Evolutionary conservation across 1,140 invertebrate species (phyloP), one percentile per base, ranked within the genome.

Genomic region (Diprion similis): DNA sequence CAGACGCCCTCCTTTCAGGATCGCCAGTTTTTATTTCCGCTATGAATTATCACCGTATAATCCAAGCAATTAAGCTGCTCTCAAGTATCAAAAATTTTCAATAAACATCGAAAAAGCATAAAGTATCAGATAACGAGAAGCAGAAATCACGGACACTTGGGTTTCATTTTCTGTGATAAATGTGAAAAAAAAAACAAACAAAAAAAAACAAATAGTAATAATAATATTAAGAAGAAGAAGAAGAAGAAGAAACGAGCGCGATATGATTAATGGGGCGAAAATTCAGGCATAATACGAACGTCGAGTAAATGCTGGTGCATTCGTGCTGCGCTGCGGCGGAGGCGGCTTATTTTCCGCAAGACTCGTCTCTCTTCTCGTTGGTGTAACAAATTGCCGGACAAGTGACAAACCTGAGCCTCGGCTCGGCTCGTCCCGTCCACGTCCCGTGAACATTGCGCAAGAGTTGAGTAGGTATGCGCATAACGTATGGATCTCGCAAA

Each of bases 321-420:
- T n/a, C n/a, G n/a, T n/a, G 11, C 51, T 8, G 4, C 51, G 51
- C 11, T 4, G 51, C 11, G 51, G n/a, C 11, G 24, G 24, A 37
- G 24, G 24, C 24, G 51, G 51, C 51, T 59, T 59, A 59, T 59
- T 59, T 59, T 59, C 51, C 51, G 51, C 51, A 59, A 59, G 51
- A 59, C 24, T 37, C 24, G 24, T 37, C 51, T 59, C 51, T 59
- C 51, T 17, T 15, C 51, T 37, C 24, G 51, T 59, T 59, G 6
- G n/a, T 59, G 51, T 59, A 59, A 59, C 51, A 59, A 59, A 59
- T 59, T 59, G 51, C 51, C 51, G n/a, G 51, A 59, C 51, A 59
- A 59, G 51, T 59, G 51, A 59, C 51, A 59, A 59, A 59, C 51
- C 51, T 59, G 51, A 17, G 51, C 24, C 24, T 37, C 24, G 51